These are phyloP conservation scores for Pteropus rufus DNA, from an alignment of 2,797 vertebrate genomes.

Conservation along the genomic window DNA sequence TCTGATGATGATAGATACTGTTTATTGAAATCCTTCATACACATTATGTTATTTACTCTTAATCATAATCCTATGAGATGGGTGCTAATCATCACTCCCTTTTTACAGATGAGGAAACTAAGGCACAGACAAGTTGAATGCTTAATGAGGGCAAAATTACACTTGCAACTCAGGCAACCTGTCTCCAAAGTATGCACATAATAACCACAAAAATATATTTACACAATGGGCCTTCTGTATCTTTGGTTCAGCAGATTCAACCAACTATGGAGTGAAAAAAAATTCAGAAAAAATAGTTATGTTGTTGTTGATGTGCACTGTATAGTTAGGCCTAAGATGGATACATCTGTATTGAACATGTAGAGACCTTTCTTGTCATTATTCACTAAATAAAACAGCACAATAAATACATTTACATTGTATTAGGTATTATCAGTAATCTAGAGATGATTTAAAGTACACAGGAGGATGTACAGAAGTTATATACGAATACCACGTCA, in stretches of 20 bases:
- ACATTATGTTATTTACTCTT: neutral
- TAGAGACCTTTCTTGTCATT: neutral
- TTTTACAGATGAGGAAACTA: neutral
- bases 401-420: neutral
- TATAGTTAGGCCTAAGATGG: neutral
- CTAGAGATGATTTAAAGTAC: neutral
- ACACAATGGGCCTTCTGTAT: neutral
- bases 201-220: rapidly evolving
- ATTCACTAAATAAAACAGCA: neutral
- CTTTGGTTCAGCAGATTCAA: neutral
- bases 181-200: neutral
- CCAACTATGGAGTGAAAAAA: neutral
- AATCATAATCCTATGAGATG: neutral
- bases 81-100: neutral
- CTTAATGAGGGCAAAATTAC: neutral
- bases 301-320: neutral
- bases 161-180: neutral
- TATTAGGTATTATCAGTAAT: neutral
- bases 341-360: neutral
- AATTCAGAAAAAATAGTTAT: neutral
- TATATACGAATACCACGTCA: neutral
- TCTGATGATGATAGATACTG: neutral
- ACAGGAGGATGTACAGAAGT: neutral
- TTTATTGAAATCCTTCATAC: neutral
- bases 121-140: neutral